phyloP scores from a whole-genome alignment of 1,140 invertebrate genomes.

The Drosophila grimshawi region DNA sequence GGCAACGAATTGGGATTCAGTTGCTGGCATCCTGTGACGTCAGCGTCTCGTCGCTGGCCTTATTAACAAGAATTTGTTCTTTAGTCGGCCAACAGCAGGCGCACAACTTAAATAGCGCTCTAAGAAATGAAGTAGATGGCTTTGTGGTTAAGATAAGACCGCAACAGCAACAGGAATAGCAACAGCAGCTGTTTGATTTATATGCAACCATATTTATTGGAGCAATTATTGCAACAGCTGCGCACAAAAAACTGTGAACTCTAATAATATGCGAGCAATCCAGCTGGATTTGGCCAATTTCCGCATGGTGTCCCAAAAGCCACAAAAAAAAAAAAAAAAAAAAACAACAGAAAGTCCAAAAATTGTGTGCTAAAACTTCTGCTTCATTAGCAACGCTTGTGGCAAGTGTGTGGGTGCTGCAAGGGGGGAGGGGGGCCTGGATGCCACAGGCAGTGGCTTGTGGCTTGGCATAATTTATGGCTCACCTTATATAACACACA shows the following conservation, averaged over 20 bases:
- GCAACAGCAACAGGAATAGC: background rate
- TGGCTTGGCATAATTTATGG: conserved; percentile 44
- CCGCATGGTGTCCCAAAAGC: conserved; percentile 1
- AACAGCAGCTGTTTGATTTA: conserved; percentile 52
- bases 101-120: conserved; percentile 28
- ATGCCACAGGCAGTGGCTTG: conserved; percentile 21
- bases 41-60: conserved; percentile 14
- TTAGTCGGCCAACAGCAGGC: conserved; percentile 36
- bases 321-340: background rate
- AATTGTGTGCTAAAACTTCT: conserved; percentile 10
- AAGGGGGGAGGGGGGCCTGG: background rate
- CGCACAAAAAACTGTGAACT: conserved; percentile 16
- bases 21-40: conserved; percentile 35
- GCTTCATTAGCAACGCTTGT: conserved; percentile 46
- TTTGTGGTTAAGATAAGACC: conserved; percentile 21
- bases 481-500: conserved; percentile 44
- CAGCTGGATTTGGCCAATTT: conserved; percentile 13
- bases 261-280: conserved; percentile 8
- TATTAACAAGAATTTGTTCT: conserved; percentile 32
- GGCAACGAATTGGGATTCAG: conserved; percentile 52
- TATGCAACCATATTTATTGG: conserved; percentile 26
- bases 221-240: conserved; percentile 46
- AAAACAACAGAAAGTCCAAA: background rate
- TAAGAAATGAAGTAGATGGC: conserved; percentile 30
- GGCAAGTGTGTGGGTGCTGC: background rate